Evolutionary conservation across 2,888 invertebrate genomes (phyloP).

Genomic region (Drosophila imparisetae): DNA sequence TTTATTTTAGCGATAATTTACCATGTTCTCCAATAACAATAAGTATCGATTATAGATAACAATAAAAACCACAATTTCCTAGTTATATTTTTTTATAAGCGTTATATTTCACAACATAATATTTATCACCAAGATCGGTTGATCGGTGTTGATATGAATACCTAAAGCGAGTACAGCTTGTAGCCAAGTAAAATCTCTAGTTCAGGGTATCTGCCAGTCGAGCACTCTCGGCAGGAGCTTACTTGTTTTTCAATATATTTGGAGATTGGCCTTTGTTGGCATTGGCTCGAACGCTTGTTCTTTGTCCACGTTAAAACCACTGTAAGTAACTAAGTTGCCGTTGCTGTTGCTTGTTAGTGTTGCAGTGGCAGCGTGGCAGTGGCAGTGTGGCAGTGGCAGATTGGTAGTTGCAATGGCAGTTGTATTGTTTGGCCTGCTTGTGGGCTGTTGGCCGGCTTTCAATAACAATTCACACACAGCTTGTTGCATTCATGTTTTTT

Average conservation of each 20-base stretch:
- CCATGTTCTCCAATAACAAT: background rate
- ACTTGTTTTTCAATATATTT: slow-evolving; percentile 57
- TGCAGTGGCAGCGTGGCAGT: slow-evolving; percentile 11
- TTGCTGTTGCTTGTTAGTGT: slow-evolving; percentile 25
- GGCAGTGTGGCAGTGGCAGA: slow-evolving; percentile 6
- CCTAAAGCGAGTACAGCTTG: no score
- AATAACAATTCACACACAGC: slow-evolving; percentile 62
- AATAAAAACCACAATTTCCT: background rate
- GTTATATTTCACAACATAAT: background rate
- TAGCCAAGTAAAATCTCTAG: background rate
- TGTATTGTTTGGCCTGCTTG: slow-evolving; percentile 38
- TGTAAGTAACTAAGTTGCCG: slow-evolving; percentile 74
- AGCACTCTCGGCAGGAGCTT: background rate
- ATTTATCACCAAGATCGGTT: no score
- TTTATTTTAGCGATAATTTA: background rate
- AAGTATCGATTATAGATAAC: background rate
- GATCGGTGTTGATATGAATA: background rate
- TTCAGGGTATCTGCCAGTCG: background rate
- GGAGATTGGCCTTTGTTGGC: slow-evolving; percentile 68
- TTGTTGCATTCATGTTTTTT: slow-evolving; percentile 47
- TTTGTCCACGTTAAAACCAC: slow-evolving; percentile 68
- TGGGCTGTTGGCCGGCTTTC: slow-evolving; percentile 37
- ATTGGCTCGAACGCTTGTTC: slow-evolving; percentile 41
- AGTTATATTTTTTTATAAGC: background rate
- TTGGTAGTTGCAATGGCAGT: slow-evolving; percentile 35